Evolutionary conservation across 2,113 vertebrate genomes (phyloP).

Genomic region (Mellivora capensis): DNA sequence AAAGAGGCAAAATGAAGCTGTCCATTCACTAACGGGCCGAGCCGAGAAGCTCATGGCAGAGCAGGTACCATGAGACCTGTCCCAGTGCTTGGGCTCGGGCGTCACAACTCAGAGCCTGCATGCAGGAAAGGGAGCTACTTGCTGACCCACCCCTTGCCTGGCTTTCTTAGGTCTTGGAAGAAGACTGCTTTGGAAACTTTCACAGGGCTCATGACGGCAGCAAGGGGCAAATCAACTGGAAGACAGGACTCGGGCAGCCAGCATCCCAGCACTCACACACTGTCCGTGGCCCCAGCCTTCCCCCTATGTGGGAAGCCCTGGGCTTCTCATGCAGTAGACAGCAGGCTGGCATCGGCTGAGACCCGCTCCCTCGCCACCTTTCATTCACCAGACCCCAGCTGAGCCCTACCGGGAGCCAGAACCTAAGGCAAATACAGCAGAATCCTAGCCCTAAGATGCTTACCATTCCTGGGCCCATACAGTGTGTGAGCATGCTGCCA

Average conservation of each 20-base stretch:
- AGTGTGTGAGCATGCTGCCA: no score
- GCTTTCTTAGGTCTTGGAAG: background rate
- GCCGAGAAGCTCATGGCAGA: constrained; percentile 37
- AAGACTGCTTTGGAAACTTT: background rate
- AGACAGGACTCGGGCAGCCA: background rate
- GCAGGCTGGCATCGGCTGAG: background rate
- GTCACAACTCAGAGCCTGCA: rapidly evolving
- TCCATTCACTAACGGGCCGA: background rate
- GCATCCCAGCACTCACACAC: background rate
- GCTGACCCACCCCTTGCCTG: background rate
- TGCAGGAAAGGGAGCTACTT: background rate
- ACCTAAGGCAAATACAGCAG: background rate
- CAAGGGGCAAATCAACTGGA: background rate
- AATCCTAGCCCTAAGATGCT: background rate
- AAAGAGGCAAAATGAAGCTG: constrained; percentile 45
- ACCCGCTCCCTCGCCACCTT: background rate
- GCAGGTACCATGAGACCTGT: background rate
- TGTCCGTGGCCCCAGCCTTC: background rate
- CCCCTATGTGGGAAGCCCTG: background rate
- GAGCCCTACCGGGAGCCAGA: background rate
- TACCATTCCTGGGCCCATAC: background rate
- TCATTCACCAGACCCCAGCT: background rate
- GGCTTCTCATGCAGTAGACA: background rate
- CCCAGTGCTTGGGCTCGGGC: background rate
- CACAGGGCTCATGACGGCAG: background rate